Percentiles rank a stretch among this genome's conserved stretches.
Conservation (phyloP, 2,113 vertebrate genomes). For the Brienomyrus longianalis region DNA sequence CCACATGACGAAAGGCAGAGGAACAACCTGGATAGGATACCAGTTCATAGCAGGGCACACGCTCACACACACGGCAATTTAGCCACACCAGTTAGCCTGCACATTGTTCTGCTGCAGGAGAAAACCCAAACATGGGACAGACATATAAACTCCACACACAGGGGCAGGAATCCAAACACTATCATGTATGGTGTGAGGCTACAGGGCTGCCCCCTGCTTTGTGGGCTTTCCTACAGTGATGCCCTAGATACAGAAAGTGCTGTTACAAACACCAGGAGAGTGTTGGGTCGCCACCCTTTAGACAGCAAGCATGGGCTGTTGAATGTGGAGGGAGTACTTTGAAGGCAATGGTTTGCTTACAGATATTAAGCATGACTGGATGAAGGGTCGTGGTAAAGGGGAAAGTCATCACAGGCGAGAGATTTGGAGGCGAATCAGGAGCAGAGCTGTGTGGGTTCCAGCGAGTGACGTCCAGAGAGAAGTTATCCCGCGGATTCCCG, state of each 20-base stretch:
- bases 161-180: not conserved
- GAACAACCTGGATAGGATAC: not conserved
- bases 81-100: not conserved
- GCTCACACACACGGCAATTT: not conserved
- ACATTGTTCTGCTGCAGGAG: not conserved
- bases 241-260: not conserved
- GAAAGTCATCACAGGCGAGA: not conserved
- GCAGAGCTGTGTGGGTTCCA: not conserved
- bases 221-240: not conserved
- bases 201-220: not conserved
- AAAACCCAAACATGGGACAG: not conserved
- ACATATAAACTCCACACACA: not conserved
- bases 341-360: not conserved
- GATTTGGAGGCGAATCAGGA: not conserved
- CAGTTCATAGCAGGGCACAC: not conserved
- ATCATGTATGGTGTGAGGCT: not conserved
- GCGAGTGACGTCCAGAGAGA: not conserved
- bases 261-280: not conserved
- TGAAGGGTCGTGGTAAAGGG: not conserved
- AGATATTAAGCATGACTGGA: not conserved
- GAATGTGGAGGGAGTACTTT: not conserved
- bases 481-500: not conserved
- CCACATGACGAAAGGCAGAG: not conserved
- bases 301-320: not conserved
- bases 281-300: not conserved